A percentile compares a stretch with the other conserved stretches of the same genome.
Evolutionary conservation across 2,888 invertebrate genomes (phyloP).

Genomic region (Tenthredo distinguenda): DNA sequence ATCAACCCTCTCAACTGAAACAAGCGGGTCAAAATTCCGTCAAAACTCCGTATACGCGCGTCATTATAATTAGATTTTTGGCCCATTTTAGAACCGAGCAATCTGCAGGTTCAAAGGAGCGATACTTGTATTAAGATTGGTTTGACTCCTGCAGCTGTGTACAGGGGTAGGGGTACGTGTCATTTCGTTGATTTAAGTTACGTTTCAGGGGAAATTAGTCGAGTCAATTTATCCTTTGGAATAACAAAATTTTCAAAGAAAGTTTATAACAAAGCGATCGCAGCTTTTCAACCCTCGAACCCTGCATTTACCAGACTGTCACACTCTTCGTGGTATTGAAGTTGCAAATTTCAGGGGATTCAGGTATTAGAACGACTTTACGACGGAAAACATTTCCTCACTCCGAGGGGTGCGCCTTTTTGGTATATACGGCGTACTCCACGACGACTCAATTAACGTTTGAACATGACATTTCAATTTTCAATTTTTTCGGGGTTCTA

Average conservation of each 20-base stretch:
- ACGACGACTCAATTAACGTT: too few species aligned
- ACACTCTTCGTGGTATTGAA: neutral
- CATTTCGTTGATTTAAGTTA: neutral
- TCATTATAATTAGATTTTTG: neutral
- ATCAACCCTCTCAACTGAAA: neutral
- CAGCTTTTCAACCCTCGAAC: neutral
- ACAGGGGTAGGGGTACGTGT: neutral
- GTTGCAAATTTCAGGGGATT: neutral
- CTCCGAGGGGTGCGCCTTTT: neutral
- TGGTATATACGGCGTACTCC: too few species aligned
- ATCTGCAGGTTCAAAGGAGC: neutral
- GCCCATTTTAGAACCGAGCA: neutral
- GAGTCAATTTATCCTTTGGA: conserved; percentile 2
- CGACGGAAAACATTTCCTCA: neutral
- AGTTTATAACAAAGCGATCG: neutral
- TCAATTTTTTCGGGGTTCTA: too few species aligned
- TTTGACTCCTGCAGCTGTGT: neutral
- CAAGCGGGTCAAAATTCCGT: neutral
- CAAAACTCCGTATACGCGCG: neutral
- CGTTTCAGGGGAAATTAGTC: neutral
- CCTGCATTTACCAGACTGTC: neutral
- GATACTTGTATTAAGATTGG: neutral
- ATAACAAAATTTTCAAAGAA: neutral
- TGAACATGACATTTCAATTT: too few species aligned
- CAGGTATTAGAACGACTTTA: neutral